Percentiles rank a stretch among this genome's conserved stretches.
Conservation (phyloP, 2,888 invertebrate genomes). For the Phortica okadai region DNA sequence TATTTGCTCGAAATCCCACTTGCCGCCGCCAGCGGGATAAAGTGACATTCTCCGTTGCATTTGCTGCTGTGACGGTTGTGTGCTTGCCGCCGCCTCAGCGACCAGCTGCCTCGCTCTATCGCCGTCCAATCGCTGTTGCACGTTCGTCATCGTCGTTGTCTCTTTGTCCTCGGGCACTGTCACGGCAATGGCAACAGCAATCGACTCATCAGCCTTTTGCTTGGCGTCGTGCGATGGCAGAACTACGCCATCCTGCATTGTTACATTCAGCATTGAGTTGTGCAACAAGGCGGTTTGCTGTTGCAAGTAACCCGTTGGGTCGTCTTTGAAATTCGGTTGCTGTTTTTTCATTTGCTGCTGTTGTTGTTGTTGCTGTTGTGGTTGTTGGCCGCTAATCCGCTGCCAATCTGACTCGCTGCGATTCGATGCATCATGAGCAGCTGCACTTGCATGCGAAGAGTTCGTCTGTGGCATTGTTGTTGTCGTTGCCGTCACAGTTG, state of each 20-base stretch:
- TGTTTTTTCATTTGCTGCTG: conserved; percentile 41
- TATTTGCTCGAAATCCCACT: conserved; percentile 27
- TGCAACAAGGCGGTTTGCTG: conserved; percentile 92
- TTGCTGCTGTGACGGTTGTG: conserved; percentile 41
- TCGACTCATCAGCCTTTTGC: conserved; percentile 22
- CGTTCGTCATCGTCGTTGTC: not conserved
- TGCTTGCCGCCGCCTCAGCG: not conserved
- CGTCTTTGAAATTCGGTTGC: conserved; percentile 90
- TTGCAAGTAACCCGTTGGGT: conserved; percentile 92
- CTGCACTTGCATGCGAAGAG: conserved; percentile 18
- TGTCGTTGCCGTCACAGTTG: conserved; percentile 14
- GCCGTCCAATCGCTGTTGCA: not conserved
- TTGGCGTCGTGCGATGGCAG: conserved; percentile 14
- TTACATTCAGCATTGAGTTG: conserved; percentile 83
- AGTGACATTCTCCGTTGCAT: conserved; percentile 39
- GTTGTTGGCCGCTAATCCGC: conserved; percentile 24
- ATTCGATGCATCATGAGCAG: conserved; percentile 9
- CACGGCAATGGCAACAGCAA: conserved; percentile 40
- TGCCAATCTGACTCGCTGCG: conserved; percentile 22
- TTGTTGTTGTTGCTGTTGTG: conserved; percentile 29
- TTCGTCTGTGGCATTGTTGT: conserved; percentile 19
- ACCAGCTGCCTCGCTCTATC: conserved; percentile 1
- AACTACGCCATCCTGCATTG: conserved; percentile 38
- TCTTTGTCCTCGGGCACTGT: conserved; percentile 55
- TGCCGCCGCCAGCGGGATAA: conserved; percentile 36